phyloP scores from a whole-genome alignment of 2,113 vertebrate species.

The Solea solea region DNA sequence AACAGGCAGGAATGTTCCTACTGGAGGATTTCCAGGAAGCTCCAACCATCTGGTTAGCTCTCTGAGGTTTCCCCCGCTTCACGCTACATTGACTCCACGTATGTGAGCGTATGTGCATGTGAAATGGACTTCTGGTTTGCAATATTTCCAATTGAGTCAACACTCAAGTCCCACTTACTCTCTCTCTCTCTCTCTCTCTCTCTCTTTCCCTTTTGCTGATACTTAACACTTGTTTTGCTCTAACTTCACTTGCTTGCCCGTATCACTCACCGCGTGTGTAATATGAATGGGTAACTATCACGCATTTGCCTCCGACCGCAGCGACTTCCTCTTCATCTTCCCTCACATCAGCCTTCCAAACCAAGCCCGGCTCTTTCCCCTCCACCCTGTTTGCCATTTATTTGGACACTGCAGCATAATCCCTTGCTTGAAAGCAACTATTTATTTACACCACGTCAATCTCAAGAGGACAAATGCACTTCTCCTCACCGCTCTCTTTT shows the following conservation, averaged over 20 bases:
- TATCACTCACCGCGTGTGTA: conserved; percentile 10
- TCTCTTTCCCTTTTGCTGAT: conserved; percentile 6
- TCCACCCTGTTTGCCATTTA: neutral
- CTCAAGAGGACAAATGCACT: conserved; percentile 11
- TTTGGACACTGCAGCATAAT: conserved; percentile 17
- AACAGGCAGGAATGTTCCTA: conserved; percentile 82
- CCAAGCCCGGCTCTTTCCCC: conserved; percentile 1
- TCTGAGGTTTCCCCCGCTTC: conserved; percentile 68
- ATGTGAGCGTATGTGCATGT: conserved; percentile 53
- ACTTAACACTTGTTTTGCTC: conserved; percentile 32
- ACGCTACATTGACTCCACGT: conserved; percentile 70
- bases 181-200: neutral
- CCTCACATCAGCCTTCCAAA: conserved; percentile 11
- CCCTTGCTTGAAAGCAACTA: conserved; percentile 29
- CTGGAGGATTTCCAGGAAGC: conserved; percentile 73
- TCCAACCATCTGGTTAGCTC: conserved; percentile 71
- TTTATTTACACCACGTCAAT: conserved; percentile 27
- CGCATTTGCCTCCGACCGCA: conserved; percentile 23
- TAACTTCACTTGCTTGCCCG: conserved; percentile 7
- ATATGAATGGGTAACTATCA: conserved; percentile 26
- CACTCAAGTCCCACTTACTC: conserved; percentile 18
- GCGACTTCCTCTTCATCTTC: neutral
- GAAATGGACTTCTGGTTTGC: conserved; percentile 40
- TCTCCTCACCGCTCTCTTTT: conserved; percentile 1
- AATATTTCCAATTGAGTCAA: conserved; percentile 56